Percentiles rank a stretch among this genome's conserved stretches.
Conservation (phyloP, 2,113 vertebrate species). For the Burhinus bistriatus region DNA sequence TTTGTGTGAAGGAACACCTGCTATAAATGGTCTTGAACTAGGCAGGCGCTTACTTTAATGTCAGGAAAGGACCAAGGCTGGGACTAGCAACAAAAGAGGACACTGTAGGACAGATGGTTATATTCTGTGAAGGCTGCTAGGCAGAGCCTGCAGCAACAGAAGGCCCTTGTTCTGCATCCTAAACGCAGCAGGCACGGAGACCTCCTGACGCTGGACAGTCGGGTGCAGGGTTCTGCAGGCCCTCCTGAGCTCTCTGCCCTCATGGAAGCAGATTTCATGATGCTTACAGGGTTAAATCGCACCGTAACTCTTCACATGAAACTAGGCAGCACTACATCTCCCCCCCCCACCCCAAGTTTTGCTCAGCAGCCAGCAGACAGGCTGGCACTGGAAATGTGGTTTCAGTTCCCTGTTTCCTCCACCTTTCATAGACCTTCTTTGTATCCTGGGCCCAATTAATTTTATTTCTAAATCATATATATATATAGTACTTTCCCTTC, state of each 20-base stretch:
- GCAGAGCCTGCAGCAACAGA: not conserved
- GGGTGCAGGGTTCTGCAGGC: not conserved
- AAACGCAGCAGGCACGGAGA: too few relatives aligned
- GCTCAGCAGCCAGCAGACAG: not conserved
- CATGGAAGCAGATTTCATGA: rapidly evolving
- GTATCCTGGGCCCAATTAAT: not conserved
- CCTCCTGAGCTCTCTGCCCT: not conserved
- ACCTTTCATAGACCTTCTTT: not conserved
- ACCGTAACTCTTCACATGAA: not conserved
- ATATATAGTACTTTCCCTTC: not conserved
- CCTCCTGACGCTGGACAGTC: not conserved
- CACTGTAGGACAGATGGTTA: rapidly evolving
- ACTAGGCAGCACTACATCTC: not conserved
- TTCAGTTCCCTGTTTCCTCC: not conserved
- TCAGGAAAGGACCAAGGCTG: not conserved
- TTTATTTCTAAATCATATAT: not conserved
- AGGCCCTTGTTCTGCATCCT: not conserved
- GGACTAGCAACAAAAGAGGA: not conserved
- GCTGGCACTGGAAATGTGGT: not conserved
- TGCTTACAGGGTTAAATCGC: not conserved
- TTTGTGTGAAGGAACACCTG: not conserved
- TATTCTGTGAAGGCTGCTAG: not conserved
- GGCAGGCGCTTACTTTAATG: not conserved
- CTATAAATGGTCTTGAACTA: not conserved
- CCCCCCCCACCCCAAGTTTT: not conserved